Evolutionary conservation across 2,113 vertebrate species (phyloP).

Genomic region (sheep (Ovis aries)): ARS-UI_Ramb_v3.0 NC_056057.1:113223501-113224000

Average conservation of each 20-base stretch:
- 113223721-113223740: neutral
- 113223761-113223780: neutral
- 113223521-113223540: neutral
- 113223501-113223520: neutral
- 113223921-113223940: neutral
- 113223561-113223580: neutral
- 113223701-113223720: neutral
- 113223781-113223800: neutral
- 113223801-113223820: accelerated
- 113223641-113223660: neutral
- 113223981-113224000: neutral
- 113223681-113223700: neutral
- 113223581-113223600: neutral
- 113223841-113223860: neutral
- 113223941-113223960: neutral
- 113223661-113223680: neutral
- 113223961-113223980: neutral
- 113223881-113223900: neutral
- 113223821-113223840: neutral
- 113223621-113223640: neutral
- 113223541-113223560: neutral
- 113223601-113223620: neutral
- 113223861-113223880: neutral
- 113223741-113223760: neutral
- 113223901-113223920: neutral